Conservation (phyloP, 2,113 vertebrate genomes). For the Mola mola region DNA sequence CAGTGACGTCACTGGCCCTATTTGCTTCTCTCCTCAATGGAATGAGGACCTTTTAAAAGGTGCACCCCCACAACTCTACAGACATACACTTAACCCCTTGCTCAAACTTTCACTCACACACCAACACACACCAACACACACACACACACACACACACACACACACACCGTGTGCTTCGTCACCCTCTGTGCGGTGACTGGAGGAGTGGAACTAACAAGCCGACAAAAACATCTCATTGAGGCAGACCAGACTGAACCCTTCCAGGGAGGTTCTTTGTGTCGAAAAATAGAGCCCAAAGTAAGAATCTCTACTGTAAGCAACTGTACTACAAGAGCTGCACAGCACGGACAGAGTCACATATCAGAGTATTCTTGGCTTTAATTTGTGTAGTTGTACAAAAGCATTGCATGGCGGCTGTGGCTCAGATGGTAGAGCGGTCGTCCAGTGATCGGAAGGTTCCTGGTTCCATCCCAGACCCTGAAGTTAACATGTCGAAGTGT, state of each 20-base stretch:
- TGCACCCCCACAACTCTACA: slow-evolving; percentile 55
- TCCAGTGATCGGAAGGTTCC: too few relatives aligned
- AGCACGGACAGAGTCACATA: neutral
- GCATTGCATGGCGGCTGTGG: too few relatives aligned
- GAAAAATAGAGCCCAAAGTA: slow-evolving; percentile 27
- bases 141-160: slow-evolving; percentile 26
- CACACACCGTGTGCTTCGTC: slow-evolving; percentile 53
- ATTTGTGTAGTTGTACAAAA: too few relatives aligned
- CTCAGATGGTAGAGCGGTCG: too few relatives aligned
- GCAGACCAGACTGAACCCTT: slow-evolving; percentile 53
- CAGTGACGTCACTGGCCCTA: slow-evolving; percentile 76
- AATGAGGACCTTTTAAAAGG: slow-evolving; percentile 68
- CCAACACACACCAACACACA: slow-evolving; percentile 39
- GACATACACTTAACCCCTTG: slow-evolving; percentile 35
- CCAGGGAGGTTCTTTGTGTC: slow-evolving; percentile 58
- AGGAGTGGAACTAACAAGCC: slow-evolving; percentile 77
- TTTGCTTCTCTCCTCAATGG: slow-evolving; percentile 76
- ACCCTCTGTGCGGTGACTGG: slow-evolving; percentile 66
- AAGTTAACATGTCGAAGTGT: too few relatives aligned
- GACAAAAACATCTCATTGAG: slow-evolving; percentile 70
- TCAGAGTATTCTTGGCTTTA: neutral
- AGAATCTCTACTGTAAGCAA: slow-evolving; percentile 2
- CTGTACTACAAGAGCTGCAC: neutral
- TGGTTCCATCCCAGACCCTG: too few relatives aligned
- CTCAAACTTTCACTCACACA: slow-evolving; percentile 54